Evolutionary conservation across 2,888 invertebrate species (phyloP).

Genomic region (Hypselothyrea guttata): DNA sequence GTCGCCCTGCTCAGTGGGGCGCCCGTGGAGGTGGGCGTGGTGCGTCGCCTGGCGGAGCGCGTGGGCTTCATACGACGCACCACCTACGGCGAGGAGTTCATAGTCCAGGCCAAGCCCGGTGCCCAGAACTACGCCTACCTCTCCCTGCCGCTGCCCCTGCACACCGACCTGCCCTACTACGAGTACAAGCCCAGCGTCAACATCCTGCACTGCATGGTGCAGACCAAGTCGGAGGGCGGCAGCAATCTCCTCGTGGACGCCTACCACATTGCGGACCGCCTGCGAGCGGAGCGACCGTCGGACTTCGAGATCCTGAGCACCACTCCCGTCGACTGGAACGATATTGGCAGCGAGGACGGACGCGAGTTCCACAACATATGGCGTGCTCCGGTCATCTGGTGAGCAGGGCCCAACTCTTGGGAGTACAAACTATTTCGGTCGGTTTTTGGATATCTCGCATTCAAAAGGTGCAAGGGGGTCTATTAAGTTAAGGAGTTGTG

Average conservation of each 20-base stretch:
- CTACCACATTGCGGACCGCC: constrained; percentile 85
- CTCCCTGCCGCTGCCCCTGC: constrained; percentile 86
- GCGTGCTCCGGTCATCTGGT: constrained; percentile 86
- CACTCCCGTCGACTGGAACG: constrained; percentile 88
- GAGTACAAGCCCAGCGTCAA: constrained; percentile 89
- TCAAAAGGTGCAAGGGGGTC: too few relatives aligned
- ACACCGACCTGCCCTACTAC: constrained; percentile 90
- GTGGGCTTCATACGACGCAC: constrained; percentile 88
- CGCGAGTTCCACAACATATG: constrained; percentile 86
- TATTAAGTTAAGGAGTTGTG: too few relatives aligned
- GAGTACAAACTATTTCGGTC: too few relatives aligned
- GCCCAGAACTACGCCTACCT: constrained; percentile 90
- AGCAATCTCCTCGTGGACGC: constrained; percentile 88
- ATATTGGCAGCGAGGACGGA: constrained; percentile 86
- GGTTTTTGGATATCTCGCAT: too few relatives aligned
- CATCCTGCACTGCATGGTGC: constrained; percentile 88
- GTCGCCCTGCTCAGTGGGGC: constrained; percentile 86
- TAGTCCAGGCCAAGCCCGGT: constrained; percentile 86
- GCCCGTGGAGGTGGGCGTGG: constrained; percentile 84
- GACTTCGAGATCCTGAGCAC: constrained; percentile 85
- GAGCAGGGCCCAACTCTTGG: constrained; percentile 33
- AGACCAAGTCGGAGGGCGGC: constrained; percentile 86
- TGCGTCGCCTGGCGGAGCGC: constrained; percentile 85
- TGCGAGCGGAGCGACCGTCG: constrained; percentile 84
- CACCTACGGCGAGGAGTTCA: constrained; percentile 88